phyloP scores from a whole-genome alignment of 2,888 invertebrate species.

The Dastarcus helophoroides region DNA sequence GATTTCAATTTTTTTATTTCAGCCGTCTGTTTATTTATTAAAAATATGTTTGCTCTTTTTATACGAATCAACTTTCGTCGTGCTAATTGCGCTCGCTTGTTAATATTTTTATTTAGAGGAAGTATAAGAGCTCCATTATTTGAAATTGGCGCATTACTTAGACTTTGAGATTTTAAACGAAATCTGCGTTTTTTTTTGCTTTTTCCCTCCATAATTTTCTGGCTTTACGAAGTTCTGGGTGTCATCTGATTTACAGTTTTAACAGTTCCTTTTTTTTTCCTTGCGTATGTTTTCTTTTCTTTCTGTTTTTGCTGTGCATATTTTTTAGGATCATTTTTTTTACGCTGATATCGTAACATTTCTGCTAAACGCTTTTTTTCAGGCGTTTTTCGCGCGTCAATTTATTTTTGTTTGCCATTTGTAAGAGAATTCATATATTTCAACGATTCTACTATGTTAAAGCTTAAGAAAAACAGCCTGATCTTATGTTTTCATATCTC shows the following conservation, averaged over 20 bases:
- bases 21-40: constrained; percentile 6
- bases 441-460: too few relatives aligned
- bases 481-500: too few relatives aligned
- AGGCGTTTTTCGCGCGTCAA: constrained; percentile 3
- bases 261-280: constrained; percentile 4
- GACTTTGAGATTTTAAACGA: too few relatives aligned
- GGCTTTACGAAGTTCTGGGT: constrained; percentile 5
- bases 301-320: constrained; percentile 3
- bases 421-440: too few relatives aligned
- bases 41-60: constrained; percentile 1
- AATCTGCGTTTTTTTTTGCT: too few relatives aligned
- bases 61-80: constrained; percentile 1
- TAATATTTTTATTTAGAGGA: background rate
- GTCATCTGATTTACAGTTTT: constrained; percentile 4
- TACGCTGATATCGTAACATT: constrained; percentile 5
- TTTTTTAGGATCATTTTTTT: constrained; percentile 2
- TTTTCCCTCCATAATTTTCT: constrained; percentile 4
- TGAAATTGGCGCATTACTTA: background rate
- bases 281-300: constrained; percentile 3
- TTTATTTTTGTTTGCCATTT: constrained; percentile 4
- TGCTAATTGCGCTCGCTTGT: too few relatives aligned
- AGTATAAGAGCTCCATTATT: background rate
- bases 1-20: constrained; percentile 5
- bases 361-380: constrained; percentile 1
- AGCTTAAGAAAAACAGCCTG: too few relatives aligned